Base-by-base conservation (phyloP, 2,888 invertebrate genomes). In the Polyommatus iphigenia region DNA sequence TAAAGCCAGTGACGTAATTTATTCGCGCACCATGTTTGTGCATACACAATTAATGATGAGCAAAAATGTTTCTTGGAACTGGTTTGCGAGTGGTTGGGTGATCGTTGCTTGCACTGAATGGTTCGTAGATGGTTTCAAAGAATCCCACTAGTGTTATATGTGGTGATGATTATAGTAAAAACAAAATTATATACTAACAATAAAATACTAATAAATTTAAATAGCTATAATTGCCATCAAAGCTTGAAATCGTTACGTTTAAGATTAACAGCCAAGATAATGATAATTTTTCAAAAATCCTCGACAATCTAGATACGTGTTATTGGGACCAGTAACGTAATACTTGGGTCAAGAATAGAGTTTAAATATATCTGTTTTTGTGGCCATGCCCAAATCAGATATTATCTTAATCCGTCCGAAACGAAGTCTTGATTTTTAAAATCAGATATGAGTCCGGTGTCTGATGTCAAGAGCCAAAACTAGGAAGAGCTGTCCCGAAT, bases 1-100 rank as follows among this genome's bases (percentile, higher is more conserved):
- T 86, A 85, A 88, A 87, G 84, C 83, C 87, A 87, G 87, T 89
- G 85, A 89, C 89, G 86, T 89, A 87, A 89, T 89, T 76, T 80
- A 71, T 80, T 77, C 57, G 72, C 72, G 57, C 72, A 50, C 50
- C 76, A 59, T 80, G 78, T 80, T 78, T 79, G 67, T 46, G 62
- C 24, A 46, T 67, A 77, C 41, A 41, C 62, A 76, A 76, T 76
- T 62, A 76, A 76, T 36, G 62, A 67, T 67, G 41, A 73, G 73
- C 73, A 73, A 73, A 73, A 41, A 41, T 73, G 73, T 36, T 67
- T 32, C 67, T 67, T 67, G 67, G 15, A 67, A 67, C 67, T 67
- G 67, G 67, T 67, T 67, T 67, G 15, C 67, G 29, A 32, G 13
- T 67, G 7, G 29, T 24, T 24, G 62, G 62, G 46, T 46, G 46